Evolutionary conservation across 2,113 vertebrate species (phyloP), one percentile per base, ranked within the genome.

Genomic region (Etheostoma cragini): DNA sequence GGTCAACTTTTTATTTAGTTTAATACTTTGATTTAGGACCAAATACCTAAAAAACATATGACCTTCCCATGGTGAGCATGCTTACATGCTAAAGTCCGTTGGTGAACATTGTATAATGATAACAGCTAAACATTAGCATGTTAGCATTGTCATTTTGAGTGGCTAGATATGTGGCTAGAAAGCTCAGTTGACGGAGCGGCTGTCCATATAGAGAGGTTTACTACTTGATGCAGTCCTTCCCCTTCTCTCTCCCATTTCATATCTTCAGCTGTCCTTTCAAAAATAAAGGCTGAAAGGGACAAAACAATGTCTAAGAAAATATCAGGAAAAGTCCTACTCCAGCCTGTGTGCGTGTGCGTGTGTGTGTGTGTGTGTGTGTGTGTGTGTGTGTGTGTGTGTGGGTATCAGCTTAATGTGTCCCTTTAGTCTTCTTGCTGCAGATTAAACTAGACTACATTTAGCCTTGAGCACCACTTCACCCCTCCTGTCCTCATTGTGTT

Each of bases 381-480:
- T 33, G 33, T 33, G 33, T 33, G 38, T 38, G 38, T 1, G 10
- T 42, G 10, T 42, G 46, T n/a, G 72, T 71, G 24, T 57, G 60
- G 61, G 38, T 54, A 53, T 76, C 60, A 65, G 58, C 57, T 54
- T 19, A 54, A 47, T 24, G 35, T 62, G 78, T 78, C 77, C 69
- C 42, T 64, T 78, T 71, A 46, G 70, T 82, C 69, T 75, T 75
- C 50, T 56, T 81, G 70, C 58, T 50, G 14, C 63, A 76, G 56
- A 78, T 81, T 77, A 69, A 85, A 72, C 0, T 6, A 14, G 62
- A 81, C 84, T 56, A 62, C 17, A 72, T 71, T 49, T 72, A 38
- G 24, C 69, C 70, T 60, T 17, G 72, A 85, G 77, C 69, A 15
- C 72, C 73, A 82, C 82, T 77, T 81, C 72, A 56, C 66, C 68